Evolutionary conservation across 2,113 vertebrate species (phyloP).

Genomic region (Pelmatolapia mariae): DNA sequence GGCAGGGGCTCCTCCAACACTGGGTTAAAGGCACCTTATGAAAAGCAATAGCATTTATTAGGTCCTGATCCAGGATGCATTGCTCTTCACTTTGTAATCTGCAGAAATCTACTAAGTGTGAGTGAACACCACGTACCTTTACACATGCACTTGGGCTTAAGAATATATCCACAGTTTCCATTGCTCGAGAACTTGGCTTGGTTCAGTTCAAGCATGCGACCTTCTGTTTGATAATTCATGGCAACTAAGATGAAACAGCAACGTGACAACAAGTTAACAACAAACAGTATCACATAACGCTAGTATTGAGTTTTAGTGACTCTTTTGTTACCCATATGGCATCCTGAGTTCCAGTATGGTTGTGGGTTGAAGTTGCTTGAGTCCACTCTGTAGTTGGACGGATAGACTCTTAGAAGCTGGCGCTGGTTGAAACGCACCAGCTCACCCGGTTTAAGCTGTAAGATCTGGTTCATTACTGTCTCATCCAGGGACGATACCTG

Average conservation of each 20-base stretch:
- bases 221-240: constrained; percentile 95
- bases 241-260: constrained; percentile 74
- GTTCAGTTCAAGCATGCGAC: constrained; percentile 91
- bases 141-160: constrained; percentile 88
- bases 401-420: constrained; percentile 91
- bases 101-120: neutral
- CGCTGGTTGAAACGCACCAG: constrained; percentile 90
- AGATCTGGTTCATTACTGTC: constrained; percentile 87
- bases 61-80: neutral
- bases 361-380: constrained; percentile 97
- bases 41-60: neutral
- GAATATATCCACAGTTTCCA: constrained; percentile 90
- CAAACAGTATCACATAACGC: neutral
- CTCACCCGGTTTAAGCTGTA: constrained; percentile 82
- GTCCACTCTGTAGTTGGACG: constrained; percentile 89
- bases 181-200: constrained; percentile 90
- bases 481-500: constrained; percentile 95
- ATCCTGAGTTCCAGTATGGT: constrained; percentile 92
- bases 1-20: constrained; percentile 83
- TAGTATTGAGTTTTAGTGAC: neutral
- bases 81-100: neutral
- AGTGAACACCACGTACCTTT: constrained; percentile 49
- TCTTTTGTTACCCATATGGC: constrained; percentile 83
- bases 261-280: neutral
- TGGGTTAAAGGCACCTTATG: constrained; percentile 87